These are phyloP conservation scores for Rachycentron canadum DNA, from an alignment of 2,797 vertebrate genomes.

Conservation along the genomic window DNA sequence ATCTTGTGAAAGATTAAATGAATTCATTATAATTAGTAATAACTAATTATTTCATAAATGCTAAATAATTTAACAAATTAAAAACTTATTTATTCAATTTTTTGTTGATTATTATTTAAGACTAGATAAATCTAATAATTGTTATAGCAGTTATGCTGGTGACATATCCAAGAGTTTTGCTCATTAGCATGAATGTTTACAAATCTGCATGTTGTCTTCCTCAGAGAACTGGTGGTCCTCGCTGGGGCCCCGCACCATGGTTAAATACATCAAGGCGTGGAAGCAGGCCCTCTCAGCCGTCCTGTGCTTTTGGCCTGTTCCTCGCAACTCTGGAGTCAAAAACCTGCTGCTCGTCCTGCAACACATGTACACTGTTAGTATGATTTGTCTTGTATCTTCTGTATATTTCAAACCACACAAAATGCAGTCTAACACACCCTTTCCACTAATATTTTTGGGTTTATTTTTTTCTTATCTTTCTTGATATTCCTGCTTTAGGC, in stretches of 20 bases:
- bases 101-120: too few relatives aligned
- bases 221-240: slow-evolving; percentile 69
- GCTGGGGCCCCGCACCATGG: slow-evolving; percentile 53
- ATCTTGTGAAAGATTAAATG: too few relatives aligned
- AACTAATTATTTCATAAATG: too few relatives aligned
- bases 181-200: neutral
- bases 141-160: too few relatives aligned
- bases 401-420: neutral
- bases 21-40: too few relatives aligned
- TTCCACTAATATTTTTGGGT: neutral
- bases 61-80: too few relatives aligned
- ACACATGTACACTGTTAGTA: slow-evolving; percentile 70
- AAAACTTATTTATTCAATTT: too few relatives aligned
- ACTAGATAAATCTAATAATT: too few relatives aligned
- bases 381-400: neutral
- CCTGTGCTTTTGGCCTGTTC: slow-evolving; percentile 3
- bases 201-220: slow-evolving; percentile 6
- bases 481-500: slow-evolving; percentile 33
- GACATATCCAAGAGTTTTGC: too few relatives aligned
- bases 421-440: neutral
- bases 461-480: neutral
- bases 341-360: slow-evolving; percentile 71
- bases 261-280: slow-evolving; percentile 72
- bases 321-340: slow-evolving; percentile 14
- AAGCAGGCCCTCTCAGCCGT: slow-evolving; percentile 55